Conservation (phyloP, 2,888 invertebrate genomes). For the Apamea monoglypha region DNA sequence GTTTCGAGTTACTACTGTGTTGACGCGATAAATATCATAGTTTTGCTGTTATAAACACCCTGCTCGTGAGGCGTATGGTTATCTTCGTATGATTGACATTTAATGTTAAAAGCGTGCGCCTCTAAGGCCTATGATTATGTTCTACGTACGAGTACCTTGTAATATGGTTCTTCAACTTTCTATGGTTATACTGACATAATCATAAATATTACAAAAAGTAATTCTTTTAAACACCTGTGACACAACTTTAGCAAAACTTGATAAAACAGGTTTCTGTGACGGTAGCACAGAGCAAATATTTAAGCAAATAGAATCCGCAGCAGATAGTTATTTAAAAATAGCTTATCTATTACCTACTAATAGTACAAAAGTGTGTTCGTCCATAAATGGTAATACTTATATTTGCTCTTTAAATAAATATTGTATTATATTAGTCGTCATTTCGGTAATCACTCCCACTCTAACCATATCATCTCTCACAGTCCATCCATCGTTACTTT, state of each 20-base stretch:
- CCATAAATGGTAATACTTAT: too few relatives aligned
- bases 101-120: neutral
- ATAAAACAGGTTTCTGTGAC: conserved; percentile 30
- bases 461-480: too few relatives aligned
- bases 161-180: neutral
- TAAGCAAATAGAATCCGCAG: conserved; percentile 12
- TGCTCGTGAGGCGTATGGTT: too few relatives aligned
- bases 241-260: neutral
- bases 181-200: neutral
- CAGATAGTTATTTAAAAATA: conserved; percentile 34
- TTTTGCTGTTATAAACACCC: too few relatives aligned
- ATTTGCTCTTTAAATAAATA: too few relatives aligned
- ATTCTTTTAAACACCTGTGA: neutral
- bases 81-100: too few relatives aligned
- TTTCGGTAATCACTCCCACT: too few relatives aligned
- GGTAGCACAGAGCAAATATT: conserved; percentile 37
- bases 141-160: neutral
- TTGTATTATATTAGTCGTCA: too few relatives aligned
- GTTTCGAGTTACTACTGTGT: too few relatives aligned
- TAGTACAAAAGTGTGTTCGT: conserved; percentile 6
- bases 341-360: conserved; percentile 1
- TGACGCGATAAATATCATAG: too few relatives aligned
- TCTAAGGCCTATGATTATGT: neutral
- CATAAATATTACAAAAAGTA: neutral
- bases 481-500: too few relatives aligned